A percentile compares a stretch with the other conserved stretches of the same genome.
Evolutionary conservation across 2,113 vertebrate genomes (phyloP).

Genomic region (Saguinus imperator): DNA sequence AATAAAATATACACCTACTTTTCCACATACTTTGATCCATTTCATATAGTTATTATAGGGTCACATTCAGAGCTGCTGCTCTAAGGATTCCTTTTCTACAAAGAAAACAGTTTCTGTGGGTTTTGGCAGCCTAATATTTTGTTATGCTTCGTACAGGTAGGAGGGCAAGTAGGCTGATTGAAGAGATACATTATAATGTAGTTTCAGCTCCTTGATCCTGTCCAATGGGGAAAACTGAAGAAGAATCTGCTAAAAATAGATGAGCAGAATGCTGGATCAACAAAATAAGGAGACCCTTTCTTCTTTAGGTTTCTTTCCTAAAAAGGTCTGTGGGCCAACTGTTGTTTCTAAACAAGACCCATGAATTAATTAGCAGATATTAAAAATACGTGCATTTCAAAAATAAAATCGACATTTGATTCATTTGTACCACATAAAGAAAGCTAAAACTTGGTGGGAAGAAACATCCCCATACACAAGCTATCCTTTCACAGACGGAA

Average conservation of each 20-base stretch:
- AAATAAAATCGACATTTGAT: slow-evolving; percentile 51
- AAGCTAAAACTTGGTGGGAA: not conserved
- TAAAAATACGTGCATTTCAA: slow-evolving; percentile 35
- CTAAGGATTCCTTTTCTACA: slow-evolving; percentile 29
- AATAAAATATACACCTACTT: slow-evolving; percentile 4
- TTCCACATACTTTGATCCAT: not conserved
- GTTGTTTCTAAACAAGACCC: slow-evolving; percentile 47
- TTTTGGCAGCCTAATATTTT: slow-evolving; percentile 50
- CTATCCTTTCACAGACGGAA: not conserved
- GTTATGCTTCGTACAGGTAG: slow-evolving; percentile 24
- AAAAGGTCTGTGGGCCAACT: not conserved
- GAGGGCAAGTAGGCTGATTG: slow-evolving; percentile 39
- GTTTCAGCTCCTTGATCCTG: slow-evolving; percentile 36
- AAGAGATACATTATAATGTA: slow-evolving; percentile 47
- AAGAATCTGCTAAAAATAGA: slow-evolving; percentile 63
- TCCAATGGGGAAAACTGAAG: slow-evolving; percentile 33
- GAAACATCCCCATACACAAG: not conserved
- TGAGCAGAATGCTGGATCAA: slow-evolving; percentile 52
- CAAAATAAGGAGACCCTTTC: slow-evolving; percentile 29
- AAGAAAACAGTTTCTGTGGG: slow-evolving; percentile 15
- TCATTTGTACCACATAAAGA: slow-evolving; percentile 1
- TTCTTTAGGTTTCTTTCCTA: slow-evolving; percentile 18
- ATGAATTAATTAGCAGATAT: slow-evolving; percentile 61
- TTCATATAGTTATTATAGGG: not conserved
- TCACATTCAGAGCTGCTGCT: not conserved